phyloP scores from a whole-genome alignment of 2,113 vertebrate species.

The Anas platyrhynchos region DNA sequence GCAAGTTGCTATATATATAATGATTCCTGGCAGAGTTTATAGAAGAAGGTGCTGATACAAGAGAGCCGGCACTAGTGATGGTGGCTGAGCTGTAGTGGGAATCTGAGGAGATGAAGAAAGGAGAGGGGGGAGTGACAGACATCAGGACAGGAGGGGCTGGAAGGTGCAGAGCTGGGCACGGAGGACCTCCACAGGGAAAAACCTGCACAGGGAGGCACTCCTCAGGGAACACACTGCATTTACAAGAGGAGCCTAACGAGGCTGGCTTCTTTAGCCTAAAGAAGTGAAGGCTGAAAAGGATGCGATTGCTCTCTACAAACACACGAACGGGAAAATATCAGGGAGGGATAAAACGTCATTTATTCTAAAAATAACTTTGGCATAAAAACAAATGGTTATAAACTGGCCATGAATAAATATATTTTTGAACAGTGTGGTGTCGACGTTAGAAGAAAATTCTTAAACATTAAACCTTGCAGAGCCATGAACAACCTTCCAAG shows the following conservation, averaged over 20 bases:
- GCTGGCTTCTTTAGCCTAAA: background rate
- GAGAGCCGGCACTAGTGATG: background rate
- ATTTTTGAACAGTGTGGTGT: background rate
- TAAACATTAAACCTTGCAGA: background rate
- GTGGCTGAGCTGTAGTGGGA: background rate
- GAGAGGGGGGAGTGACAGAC: background rate
- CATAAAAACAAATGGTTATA: background rate
- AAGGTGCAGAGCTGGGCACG: accelerated
- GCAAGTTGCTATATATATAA: no score
- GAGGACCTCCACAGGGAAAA: no score
- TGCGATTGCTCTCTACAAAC: background rate
- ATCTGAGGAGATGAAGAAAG: background rate
- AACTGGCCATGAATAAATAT: background rate
- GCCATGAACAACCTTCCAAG: background rate
- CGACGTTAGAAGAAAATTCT: background rate
- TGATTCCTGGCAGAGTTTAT: accelerated
- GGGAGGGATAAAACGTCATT: background rate
- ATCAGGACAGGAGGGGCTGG: background rate
- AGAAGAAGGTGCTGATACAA: background rate
- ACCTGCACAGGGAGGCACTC: background rate
- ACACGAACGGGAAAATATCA: background rate
- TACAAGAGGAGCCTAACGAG: background rate
- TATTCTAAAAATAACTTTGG: background rate
- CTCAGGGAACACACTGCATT: background rate
- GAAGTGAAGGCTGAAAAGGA: background rate